Conservation (phyloP, 1,140 invertebrate genomes). For the Eufriesea mexicana region DNA sequence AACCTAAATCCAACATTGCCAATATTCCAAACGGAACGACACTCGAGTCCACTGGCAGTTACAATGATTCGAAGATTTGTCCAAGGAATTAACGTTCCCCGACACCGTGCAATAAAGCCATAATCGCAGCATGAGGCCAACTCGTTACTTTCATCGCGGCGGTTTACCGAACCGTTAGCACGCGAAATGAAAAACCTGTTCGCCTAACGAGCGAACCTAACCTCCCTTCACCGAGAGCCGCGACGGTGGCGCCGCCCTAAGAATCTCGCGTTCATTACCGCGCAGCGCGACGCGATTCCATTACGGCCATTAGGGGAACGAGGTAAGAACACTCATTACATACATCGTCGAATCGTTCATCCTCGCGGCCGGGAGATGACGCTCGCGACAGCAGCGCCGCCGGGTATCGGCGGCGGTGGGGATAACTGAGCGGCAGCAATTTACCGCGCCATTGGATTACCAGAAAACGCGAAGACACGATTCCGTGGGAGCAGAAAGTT, state of each 20-base stretch:
- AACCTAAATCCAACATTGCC: too few species aligned
- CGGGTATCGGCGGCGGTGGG: not conserved
- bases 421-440: conserved; percentile 48
- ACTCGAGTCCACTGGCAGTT: too few species aligned
- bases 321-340: conserved; percentile 45
- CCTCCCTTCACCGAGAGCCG: too few species aligned
- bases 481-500: conserved; percentile 48
- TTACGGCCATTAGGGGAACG: not conserved
- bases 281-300: not conserved
- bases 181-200: not conserved
- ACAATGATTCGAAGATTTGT: not conserved
- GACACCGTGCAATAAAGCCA: not conserved
- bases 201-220: not conserved
- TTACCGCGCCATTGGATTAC: conserved; percentile 61
- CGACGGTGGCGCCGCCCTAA: not conserved
- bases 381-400: conserved; percentile 38
- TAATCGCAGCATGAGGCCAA: not conserved
- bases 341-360: conserved; percentile 40
- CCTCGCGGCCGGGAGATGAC: conserved; percentile 8
- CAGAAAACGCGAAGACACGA: conserved; percentile 38
- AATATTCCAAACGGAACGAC: too few species aligned
- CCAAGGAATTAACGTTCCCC: not conserved
- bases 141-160: not conserved
- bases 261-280: not conserved
- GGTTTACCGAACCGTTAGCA: not conserved